A percentile compares a stretch with the other conserved stretches of the same genome.
Conservation (phyloP, 1,140 invertebrate genomes). For the Cydia splendana region DNA sequence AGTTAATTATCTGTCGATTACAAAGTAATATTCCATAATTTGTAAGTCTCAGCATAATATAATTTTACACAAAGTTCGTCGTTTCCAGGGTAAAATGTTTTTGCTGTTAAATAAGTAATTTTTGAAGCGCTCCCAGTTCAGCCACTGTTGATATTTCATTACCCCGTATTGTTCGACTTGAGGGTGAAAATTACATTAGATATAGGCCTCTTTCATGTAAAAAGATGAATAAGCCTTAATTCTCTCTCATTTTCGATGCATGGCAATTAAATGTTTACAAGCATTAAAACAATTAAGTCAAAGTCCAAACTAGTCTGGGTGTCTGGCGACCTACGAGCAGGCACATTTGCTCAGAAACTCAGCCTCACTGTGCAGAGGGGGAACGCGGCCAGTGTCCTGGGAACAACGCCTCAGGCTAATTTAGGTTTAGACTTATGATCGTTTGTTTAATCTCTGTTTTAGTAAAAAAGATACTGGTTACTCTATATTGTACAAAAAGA, state of each 20-base stretch:
- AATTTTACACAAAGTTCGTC: not conserved
- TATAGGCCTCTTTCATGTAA: constrained; percentile 51
- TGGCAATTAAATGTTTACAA: no score
- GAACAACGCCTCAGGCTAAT: no score
- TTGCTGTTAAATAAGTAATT: not conserved
- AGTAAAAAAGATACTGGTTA: no score
- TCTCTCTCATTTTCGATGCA: not conserved
- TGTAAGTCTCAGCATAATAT: not conserved
- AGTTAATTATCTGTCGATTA: not conserved
- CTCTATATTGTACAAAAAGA: no score
- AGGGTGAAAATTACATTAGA: constrained; percentile 53
- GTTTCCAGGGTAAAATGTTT: not conserved
- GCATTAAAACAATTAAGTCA: not conserved
- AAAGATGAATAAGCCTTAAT: constrained; percentile 33
- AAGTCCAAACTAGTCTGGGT: no score
- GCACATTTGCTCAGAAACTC: no score
- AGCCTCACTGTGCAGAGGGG: no score
- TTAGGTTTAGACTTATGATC: no score
- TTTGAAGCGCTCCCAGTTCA: constrained; percentile 38
- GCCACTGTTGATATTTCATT: constrained; percentile 63
- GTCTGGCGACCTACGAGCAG: no score
- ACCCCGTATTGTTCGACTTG: constrained; percentile 48
- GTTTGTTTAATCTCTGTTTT: no score
- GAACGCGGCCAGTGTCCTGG: no score
- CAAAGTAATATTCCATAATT: not conserved